Conservation (phyloP, 2,888 invertebrate species). For the Dermolepida albohirtum region DNA sequence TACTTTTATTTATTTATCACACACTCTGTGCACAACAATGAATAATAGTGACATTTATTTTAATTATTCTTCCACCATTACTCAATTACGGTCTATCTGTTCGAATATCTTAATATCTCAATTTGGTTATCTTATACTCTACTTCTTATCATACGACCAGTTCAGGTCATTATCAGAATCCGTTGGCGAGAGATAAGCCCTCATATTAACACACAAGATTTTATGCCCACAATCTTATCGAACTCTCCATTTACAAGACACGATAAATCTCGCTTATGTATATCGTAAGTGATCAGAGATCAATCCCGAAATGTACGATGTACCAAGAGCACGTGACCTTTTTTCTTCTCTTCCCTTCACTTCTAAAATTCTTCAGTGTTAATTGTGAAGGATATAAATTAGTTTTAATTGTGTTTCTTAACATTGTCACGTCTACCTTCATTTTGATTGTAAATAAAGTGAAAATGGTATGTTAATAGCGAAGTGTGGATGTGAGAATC, state of each 20-base stretch:
- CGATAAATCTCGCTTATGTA: conserved; percentile 11
- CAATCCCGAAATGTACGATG: conserved; percentile 14
- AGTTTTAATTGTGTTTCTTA: conserved; percentile 36
- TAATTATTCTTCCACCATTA: conserved; percentile 36
- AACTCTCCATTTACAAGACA: conserved; percentile 13
- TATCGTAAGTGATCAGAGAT: conserved; percentile 19
- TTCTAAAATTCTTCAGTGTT: not conserved
- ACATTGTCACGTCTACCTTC: conserved; percentile 19
- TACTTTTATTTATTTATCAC: conserved; percentile 20
- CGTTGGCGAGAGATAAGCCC: conserved; percentile 20
- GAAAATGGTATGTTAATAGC: conserved; percentile 24
- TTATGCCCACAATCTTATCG: conserved; percentile 23
- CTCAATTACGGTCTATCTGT: conserved; percentile 45
- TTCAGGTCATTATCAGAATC: conserved; percentile 42
- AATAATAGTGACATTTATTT: conserved; percentile 37
- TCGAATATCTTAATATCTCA: conserved; percentile 47
- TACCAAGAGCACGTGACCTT: conserved; percentile 15
- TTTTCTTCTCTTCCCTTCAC: not conserved
- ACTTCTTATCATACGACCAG: conserved; percentile 30
- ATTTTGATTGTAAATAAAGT: conserved; percentile 31
- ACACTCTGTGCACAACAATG: conserved; percentile 17
- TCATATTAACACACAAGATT: not conserved
- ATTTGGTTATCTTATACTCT: conserved; percentile 44
- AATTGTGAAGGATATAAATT: conserved; percentile 31
- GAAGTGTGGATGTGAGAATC: conserved; percentile 1